Evolutionary conservation across 2,113 vertebrate genomes (phyloP), one percentile per base, ranked within the genome.

Genomic region (Coturnix japonica): DNA sequence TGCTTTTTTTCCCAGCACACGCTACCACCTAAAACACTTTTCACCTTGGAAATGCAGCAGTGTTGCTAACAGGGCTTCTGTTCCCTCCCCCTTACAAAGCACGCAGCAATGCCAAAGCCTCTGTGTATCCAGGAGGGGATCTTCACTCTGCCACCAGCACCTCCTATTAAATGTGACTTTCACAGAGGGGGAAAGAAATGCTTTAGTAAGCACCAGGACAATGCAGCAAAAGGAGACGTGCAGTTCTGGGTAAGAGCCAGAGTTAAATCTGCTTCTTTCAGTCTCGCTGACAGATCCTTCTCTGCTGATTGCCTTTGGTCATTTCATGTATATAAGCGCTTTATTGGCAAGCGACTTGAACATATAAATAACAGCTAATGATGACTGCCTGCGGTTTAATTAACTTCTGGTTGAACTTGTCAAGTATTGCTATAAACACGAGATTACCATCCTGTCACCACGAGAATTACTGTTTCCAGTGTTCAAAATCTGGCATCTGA

Each of bases 371-470:
- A 96, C 64, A 96, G 81, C 96, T 96, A 93, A 96, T 95, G 84
- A 93, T 81, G 94, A 92, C 88, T 97, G 95, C 85, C 93, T 96
- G 84, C 85, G 95, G 78, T 96, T 98, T 97, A 97, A 97, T 97
- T 96, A 96, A 97, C 95, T 98, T 77, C 91, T 96, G 93, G 93
- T 78, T 96, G 95, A 97, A 96, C 95, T 96, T 96, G 72, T 88
- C 85, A 85, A 87, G 91, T 72, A 90, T 51, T 91, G 90, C 95
- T 87, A 56, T 16, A 81, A 97, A 95, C 95, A 95, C 67, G 28
- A 77, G 85, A 90, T 94, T 95, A 90, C 47, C 47, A 85, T 53
- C 85, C 92, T 94, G 90, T 59, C 94, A 94, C 31, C 69, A 44
- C 78, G 15, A 91, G 71, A 95, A 95, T 92, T 94, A 46, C 82